These are phyloP conservation scores for Ridgeia piscesae DNA, from an alignment of 1,140 invertebrate species.

Conservation along the genomic window DNA sequence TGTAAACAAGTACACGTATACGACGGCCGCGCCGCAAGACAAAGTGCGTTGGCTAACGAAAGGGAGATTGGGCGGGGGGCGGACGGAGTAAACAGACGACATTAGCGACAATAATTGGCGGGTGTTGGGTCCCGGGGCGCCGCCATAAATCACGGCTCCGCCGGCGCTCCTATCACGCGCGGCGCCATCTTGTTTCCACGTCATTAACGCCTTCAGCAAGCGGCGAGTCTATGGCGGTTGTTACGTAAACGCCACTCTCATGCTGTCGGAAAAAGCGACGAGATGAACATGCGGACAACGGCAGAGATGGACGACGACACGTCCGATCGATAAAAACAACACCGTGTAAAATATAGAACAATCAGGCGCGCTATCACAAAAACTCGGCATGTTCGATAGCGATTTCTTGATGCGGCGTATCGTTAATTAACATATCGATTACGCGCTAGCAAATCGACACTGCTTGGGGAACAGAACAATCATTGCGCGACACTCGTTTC, in stretches of 20 bases:
- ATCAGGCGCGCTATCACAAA: background rate
- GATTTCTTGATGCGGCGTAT: background rate
- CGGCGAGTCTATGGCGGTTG: background rate
- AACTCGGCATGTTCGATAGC: background rate
- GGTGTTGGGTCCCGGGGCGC: background rate
- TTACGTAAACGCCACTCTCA: background rate
- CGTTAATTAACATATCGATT: background rate
- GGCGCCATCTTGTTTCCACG: background rate
- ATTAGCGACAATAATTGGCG: background rate
- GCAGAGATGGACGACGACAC: background rate
- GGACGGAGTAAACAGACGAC: background rate
- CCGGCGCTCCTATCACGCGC: background rate
- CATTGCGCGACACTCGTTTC: no score
- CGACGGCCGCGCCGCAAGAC: background rate
- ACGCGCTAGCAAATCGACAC: background rate
- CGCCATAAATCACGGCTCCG: background rate
- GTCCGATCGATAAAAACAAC: background rate
- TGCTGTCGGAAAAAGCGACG: background rate
- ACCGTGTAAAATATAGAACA: background rate
- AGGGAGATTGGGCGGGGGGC: background rate
- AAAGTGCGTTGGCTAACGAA: background rate
- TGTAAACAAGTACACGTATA: background rate
- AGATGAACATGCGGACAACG: background rate
- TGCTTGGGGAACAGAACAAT: background rate
- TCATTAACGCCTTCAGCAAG: background rate